phyloP scores from a whole-genome alignment of 2,797 vertebrate genomes.

The Liasis olivaceus region DNA sequence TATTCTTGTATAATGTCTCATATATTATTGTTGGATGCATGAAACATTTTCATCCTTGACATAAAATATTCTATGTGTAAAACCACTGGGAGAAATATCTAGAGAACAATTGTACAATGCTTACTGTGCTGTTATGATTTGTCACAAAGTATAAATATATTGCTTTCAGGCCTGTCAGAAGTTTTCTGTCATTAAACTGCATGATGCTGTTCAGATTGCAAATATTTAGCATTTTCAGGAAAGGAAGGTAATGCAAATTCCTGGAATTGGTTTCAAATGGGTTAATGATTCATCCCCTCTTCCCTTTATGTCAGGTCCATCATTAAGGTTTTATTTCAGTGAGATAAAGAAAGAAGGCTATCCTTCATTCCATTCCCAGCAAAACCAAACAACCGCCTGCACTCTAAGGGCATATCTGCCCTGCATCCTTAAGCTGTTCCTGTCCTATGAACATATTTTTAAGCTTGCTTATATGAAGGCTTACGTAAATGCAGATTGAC shows the following conservation, averaged over 20 bases:
- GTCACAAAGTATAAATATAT: constrained; percentile 20
- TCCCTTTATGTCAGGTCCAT: not conserved
- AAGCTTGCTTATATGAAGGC: not conserved
- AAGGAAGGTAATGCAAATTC: not conserved
- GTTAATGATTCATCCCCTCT: not conserved
- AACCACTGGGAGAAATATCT: accelerated
- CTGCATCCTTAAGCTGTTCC: not conserved
- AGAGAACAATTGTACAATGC: not conserved
- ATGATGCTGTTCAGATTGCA: not conserved
- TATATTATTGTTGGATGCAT: accelerated
- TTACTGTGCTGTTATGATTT: not conserved
- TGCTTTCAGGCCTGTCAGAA: not conserved
- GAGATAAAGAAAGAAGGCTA: not conserved
- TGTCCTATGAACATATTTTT: not conserved
- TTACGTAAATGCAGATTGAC: not conserved
- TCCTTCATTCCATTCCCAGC: not conserved
- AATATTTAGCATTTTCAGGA: not conserved
- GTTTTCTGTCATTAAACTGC: not conserved
- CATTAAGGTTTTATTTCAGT: not conserved
- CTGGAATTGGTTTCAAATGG: not conserved
- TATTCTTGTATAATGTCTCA: not conserved
- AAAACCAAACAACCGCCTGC: not conserved
- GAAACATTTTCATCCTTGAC: not conserved
- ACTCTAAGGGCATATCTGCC: not conserved
- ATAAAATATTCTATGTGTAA: not conserved